Percentiles rank a stretch among this genome's conserved stretches.
Conservation (phyloP, 92 coral and sea anemone species). For the Muricea muricata region DNA sequence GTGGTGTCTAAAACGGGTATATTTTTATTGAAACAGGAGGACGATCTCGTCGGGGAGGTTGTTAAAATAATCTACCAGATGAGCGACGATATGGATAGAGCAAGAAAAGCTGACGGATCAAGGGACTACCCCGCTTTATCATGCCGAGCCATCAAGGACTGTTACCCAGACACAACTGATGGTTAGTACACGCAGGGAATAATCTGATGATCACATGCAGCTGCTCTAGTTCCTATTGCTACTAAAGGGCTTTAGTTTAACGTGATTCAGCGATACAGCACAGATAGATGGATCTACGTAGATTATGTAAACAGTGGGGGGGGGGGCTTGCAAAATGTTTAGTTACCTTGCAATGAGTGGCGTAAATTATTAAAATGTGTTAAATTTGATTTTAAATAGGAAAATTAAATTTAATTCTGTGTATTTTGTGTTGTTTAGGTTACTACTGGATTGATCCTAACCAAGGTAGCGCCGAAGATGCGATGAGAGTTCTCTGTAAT, state of each 20-base stretch:
- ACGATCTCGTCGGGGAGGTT: no score
- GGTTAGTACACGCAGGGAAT: not conserved
- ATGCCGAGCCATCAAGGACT: conserved; percentile 33
- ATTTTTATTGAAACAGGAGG: not conserved
- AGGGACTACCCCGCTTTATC: conserved; percentile 11
- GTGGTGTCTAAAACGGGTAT: not conserved
- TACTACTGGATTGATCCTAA: conserved; percentile 49
- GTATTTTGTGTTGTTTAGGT: conserved; percentile 3
- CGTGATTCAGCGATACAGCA: no score
- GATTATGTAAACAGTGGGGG: no score
- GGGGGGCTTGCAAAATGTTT: no score
- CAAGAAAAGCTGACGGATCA: conserved; percentile 41
- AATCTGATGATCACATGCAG: not conserved
- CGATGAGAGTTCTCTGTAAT: conserved; percentile 37
- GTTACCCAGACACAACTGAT: conserved; percentile 29
- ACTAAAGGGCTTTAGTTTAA: no score
- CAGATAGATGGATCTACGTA: no score
- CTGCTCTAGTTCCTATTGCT: no score
- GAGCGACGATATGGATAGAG: conserved; percentile 1
- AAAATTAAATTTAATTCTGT: not conserved
- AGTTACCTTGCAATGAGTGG: no score
- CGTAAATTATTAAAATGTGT: no score
- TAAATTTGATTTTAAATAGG: no score
- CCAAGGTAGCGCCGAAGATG: conserved; percentile 31
- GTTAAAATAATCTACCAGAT: not conserved